Base-by-base conservation (phyloP, 2,797 vertebrate species). In the Leuciscus waleckii region DNA sequence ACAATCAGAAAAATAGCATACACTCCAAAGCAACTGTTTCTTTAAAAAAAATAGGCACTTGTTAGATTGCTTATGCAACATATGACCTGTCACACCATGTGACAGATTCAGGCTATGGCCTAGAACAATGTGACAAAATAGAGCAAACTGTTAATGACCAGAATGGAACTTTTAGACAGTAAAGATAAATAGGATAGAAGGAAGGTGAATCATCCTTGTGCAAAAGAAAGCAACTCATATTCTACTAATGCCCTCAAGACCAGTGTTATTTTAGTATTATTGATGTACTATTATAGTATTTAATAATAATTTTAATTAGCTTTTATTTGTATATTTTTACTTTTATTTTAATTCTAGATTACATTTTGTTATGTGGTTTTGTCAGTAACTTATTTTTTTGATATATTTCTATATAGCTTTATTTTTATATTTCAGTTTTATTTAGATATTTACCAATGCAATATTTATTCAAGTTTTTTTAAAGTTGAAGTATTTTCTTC, bases 131-230 rank as follows among this genome's bases (percentile, higher is more conserved):
- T 41, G 75, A 78, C 23, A 78, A 78, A 23, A 78, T 11, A 37
- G 75, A 77, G 54, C 23, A 3, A 78, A 78, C 4, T 76, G 32
- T 76, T 76, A 75, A 54, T 54, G 54, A 14, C 13, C 23, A 3
- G 23, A 8, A 39, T 58, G 7, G 4, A 41, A 16, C 54, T 77
- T 56, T 56, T 41, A 26, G 32, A 56, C 23, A n/a, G 41, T 23
- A 61, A 63, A 76, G 21, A 54, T 73, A 16, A 69, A 71, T 71
- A 71, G 21, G 54, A 83, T 54, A 86, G 74, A 83, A 73, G 75
- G 56, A n/a, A 74, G 21, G 17, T 68, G 54, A 83, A 73, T 79
- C 65, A 79, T 79, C 41, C 26, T 75, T 78, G 65, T 82, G 32
- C 65, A 82, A 79, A 56, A 51, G 80, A 61, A 39, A 39, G 67